Conservation (phyloP, 2,797 vertebrate genomes). For the Siniperca obscura region DNA sequence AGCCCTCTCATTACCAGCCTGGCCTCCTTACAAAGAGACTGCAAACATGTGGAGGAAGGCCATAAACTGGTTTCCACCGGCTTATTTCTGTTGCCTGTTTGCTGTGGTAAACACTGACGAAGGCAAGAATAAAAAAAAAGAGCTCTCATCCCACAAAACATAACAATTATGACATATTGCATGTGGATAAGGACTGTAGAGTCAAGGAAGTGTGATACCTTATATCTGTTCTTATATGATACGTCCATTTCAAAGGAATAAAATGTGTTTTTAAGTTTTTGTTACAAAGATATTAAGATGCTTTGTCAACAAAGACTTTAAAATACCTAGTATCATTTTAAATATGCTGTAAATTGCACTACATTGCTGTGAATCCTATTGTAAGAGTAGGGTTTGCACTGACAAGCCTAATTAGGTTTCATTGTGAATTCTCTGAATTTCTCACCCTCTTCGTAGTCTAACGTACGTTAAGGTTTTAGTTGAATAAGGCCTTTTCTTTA, state of each 20-base stretch:
- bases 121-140: conserved; percentile 18
- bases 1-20: conserved; percentile 79
- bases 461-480: background rate
- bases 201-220: background rate
- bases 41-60: conserved; percentile 72
- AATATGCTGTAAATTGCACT: background rate
- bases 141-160: conserved; percentile 44
- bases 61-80: conserved; percentile 68
- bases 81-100: conserved; percentile 71
- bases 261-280: background rate
- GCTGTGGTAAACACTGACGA: conserved; percentile 74
- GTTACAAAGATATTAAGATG: too few relatives aligned
- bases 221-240: background rate
- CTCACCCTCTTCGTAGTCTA: background rate
- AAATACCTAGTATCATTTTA: background rate
- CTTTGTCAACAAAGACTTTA: background rate
- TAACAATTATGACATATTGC: conserved; percentile 31
- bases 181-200: background rate
- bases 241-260: background rate
- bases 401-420: background rate
- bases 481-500: background rate
- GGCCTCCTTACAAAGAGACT: conserved; percentile 74
- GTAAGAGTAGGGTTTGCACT: background rate
- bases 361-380: background rate
- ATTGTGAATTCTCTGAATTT: background rate